These are phyloP conservation scores for Drosophila albomicans DNA, from an alignment of 1,140 invertebrate genomes.

Conservation along the genomic window DNA sequence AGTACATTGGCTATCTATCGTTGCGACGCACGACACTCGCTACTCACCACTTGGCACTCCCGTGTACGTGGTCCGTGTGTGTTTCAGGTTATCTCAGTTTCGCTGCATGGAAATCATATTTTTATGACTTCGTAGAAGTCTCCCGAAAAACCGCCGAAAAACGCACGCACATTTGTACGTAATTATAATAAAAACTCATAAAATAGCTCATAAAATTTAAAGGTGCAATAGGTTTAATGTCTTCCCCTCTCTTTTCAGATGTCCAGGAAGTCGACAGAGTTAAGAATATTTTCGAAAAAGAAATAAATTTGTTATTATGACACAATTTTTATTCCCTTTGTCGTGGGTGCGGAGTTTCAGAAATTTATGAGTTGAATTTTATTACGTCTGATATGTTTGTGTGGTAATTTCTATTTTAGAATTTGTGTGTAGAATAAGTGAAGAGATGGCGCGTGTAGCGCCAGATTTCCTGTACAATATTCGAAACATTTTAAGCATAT, in stretches of 20 bases:
- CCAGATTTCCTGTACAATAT: constrained; percentile 72
- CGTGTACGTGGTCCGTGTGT: constrained; percentile 45
- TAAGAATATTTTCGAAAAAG: constrained; percentile 46
- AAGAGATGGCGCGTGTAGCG: constrained; percentile 57
- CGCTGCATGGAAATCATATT: constrained; percentile 59
- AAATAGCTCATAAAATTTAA: constrained; percentile 70
- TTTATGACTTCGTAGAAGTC: constrained; percentile 77
- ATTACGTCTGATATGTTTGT: constrained; percentile 74
- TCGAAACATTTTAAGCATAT: constrained; percentile 40
- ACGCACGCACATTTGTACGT: constrained; percentile 73
- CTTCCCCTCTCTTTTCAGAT: constrained; percentile 1
- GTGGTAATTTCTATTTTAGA: constrained; percentile 50
- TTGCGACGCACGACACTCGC: constrained; percentile 33
- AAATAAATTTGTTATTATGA: constrained; percentile 76
- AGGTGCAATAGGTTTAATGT: constrained; percentile 44
- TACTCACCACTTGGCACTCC: constrained; percentile 54
- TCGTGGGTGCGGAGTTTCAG: constrained; percentile 50
- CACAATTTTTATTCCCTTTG: constrained; percentile 68
- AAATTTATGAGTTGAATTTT: constrained; percentile 79
- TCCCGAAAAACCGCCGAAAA: constrained; percentile 54
- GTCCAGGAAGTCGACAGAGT: constrained; percentile 51
- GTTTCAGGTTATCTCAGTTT: constrained; percentile 39
- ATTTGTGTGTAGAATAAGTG: not conserved
- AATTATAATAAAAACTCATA: constrained; percentile 82
- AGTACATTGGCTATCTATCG: constrained; percentile 24